Conservation (phyloP, 2,888 invertebrate genomes). For the Sinotaia quadrata region DNA sequence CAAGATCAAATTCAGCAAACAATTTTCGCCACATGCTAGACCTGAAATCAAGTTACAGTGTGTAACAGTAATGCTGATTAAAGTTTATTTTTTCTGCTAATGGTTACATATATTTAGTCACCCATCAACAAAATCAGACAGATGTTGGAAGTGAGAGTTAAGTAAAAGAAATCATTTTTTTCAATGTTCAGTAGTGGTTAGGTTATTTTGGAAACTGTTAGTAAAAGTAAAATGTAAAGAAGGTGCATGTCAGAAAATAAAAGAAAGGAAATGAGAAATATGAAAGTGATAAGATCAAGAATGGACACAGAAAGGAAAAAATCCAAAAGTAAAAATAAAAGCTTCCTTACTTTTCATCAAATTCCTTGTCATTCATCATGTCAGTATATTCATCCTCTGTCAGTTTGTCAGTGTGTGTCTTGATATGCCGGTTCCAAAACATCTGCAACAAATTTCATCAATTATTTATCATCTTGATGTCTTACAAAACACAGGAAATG, state of each 20-base stretch:
- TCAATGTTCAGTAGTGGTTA: too few species aligned
- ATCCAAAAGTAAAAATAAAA: not conserved
- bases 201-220: too few species aligned
- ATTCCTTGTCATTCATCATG: conserved; percentile 18
- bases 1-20: conserved; percentile 39
- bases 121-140: too few species aligned
- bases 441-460: conserved; percentile 21
- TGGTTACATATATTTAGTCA: too few species aligned
- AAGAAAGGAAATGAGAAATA: too few species aligned
- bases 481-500: too few species aligned
- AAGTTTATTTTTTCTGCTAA: not conserved
- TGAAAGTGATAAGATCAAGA: too few species aligned
- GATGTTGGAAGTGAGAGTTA: too few species aligned
- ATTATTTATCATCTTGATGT: too few species aligned
- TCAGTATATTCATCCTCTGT: conserved; percentile 10
- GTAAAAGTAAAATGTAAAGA: too few species aligned
- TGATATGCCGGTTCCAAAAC: conserved; percentile 7
- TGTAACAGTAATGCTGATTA: not conserved
- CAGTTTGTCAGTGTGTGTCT: not conserved
- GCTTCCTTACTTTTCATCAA: conserved; percentile 19
- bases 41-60: conserved; percentile 16
- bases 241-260: too few species aligned
- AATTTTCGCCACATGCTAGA: conserved; percentile 37
- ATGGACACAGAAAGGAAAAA: not conserved
- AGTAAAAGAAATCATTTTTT: too few species aligned